Conservation (phyloP, 2,113 vertebrate species). For the Aythya baeri region DNA sequence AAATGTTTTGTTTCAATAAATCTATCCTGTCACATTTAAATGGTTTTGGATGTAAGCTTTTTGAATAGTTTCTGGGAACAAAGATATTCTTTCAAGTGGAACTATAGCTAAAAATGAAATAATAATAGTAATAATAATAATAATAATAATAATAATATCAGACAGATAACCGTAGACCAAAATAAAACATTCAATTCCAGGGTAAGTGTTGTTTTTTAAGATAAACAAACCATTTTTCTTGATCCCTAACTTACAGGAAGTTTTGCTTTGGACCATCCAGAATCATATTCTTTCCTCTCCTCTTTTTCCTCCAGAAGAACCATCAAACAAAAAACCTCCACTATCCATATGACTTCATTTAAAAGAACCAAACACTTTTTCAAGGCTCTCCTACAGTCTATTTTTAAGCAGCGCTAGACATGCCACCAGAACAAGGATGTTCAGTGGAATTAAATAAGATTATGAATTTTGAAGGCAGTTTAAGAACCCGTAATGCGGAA, state of each 20-base stretch:
- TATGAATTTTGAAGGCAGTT: neutral
- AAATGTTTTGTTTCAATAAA: neutral
- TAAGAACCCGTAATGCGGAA: neutral
- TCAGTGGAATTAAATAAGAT: neutral
- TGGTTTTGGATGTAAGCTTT: neutral
- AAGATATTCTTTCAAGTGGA: neutral
- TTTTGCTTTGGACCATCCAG: neutral
- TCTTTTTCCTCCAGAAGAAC: neutral
- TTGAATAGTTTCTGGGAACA: neutral
- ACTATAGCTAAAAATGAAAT: neutral
- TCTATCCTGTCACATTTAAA: accelerated
- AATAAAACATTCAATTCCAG: neutral
- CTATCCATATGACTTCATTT: neutral
- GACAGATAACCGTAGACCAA: neutral
- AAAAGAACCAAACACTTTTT: neutral
- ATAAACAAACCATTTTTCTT: neutral
- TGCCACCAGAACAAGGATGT: neutral
- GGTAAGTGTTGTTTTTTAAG: neutral
- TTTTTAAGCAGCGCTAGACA: neutral
- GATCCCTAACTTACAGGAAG: neutral
- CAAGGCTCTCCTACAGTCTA: neutral
- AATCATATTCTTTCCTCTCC: neutral
- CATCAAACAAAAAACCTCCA: neutral
- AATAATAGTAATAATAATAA: neutral
- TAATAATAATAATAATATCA: neutral